These are phyloP conservation scores for Etheostoma spectabile DNA, from an alignment of 2,113 vertebrate species.

Conservation along the genomic window DNA sequence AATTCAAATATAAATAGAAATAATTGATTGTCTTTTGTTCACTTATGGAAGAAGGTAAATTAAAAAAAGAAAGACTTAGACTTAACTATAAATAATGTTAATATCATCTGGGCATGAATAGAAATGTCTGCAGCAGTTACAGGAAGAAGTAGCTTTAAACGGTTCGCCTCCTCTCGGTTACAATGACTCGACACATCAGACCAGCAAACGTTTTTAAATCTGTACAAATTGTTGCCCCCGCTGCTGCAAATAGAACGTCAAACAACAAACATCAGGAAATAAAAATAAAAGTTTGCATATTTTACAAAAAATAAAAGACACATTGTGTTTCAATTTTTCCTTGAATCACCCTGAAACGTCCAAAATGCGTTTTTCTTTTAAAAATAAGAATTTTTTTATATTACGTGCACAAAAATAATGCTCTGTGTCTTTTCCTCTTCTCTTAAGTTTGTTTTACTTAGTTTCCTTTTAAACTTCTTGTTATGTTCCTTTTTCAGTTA, in stretches of 20 bases:
- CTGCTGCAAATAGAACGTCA: slow-evolving; percentile 80
- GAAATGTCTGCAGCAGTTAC: slow-evolving; percentile 68
- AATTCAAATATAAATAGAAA: slow-evolving; percentile 83
- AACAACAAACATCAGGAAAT: slow-evolving; percentile 80
- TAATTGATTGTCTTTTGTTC: slow-evolving; percentile 83
- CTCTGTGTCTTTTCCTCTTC: slow-evolving; percentile 74
- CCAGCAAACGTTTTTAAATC: slow-evolving; percentile 73
- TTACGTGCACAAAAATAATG: slow-evolving; percentile 82
- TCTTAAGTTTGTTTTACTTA: slow-evolving; percentile 41
- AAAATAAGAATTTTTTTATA: slow-evolving; percentile 80
- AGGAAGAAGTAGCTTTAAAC: slow-evolving; percentile 85
- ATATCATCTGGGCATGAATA: slow-evolving; percentile 57
- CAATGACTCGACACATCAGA: slow-evolving; percentile 67
- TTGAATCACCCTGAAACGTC: slow-evolving; percentile 80
- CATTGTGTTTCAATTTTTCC: slow-evolving; percentile 80
- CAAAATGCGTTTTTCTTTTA: slow-evolving; percentile 75
- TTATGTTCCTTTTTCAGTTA: slow-evolving; percentile 73
- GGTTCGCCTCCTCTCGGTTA: slow-evolving; percentile 70
- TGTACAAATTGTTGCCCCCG: slow-evolving; percentile 80
- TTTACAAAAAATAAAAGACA: slow-evolving; percentile 84
- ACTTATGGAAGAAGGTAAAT: slow-evolving; percentile 49
- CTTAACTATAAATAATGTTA: slow-evolving; percentile 62
- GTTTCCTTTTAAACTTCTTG: slow-evolving; percentile 44
- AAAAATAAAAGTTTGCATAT: slow-evolving; percentile 84
- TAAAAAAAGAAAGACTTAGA: slow-evolving; percentile 16